phyloP scores from a whole-genome alignment of 2,797 vertebrate genomes.

The Acridotheres tristis region DNA sequence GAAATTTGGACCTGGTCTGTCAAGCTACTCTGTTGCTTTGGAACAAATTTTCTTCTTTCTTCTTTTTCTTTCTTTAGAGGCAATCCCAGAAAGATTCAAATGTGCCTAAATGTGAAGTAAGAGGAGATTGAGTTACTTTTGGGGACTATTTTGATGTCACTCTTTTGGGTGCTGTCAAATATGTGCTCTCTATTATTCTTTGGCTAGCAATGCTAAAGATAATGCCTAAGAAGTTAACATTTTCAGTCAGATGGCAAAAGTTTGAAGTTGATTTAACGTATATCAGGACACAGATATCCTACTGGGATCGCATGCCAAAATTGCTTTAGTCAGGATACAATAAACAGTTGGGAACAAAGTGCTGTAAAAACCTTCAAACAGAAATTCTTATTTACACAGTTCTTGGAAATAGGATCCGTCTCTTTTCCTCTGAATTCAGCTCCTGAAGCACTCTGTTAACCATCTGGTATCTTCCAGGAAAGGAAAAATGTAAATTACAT shows the following conservation, averaged over 20 bases:
- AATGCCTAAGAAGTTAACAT: not conserved
- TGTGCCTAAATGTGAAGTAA: not conserved
- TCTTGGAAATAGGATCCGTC: not conserved
- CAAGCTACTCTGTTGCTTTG: not conserved
- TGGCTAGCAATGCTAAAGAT: not conserved
- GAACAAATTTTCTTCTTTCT: not conserved
- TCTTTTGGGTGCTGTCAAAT: not conserved
- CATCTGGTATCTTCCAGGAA: slow-evolving; percentile 43
- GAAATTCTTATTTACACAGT: not conserved
- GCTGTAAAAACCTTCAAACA: slow-evolving; percentile 28
- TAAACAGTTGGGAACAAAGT: not conserved
- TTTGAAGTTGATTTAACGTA: not conserved
- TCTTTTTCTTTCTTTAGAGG: not conserved
- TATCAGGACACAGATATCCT: not conserved
- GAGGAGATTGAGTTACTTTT: not conserved
- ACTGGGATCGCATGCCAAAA: not conserved
- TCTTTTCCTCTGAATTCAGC: slow-evolving; percentile 13
- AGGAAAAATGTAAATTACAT: slow-evolving; percentile 16
- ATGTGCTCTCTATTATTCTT: not conserved
- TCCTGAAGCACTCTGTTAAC: slow-evolving; percentile 10
- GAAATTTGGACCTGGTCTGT: not conserved
- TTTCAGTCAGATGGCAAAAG: not conserved
- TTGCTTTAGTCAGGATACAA: not conserved
- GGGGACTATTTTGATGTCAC: not conserved
- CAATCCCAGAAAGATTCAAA: not conserved